These are phyloP conservation scores for Myripristis jacobus DNA, from an alignment of 2,797 vertebrate genomes.

Conservation along the genomic window DNA sequence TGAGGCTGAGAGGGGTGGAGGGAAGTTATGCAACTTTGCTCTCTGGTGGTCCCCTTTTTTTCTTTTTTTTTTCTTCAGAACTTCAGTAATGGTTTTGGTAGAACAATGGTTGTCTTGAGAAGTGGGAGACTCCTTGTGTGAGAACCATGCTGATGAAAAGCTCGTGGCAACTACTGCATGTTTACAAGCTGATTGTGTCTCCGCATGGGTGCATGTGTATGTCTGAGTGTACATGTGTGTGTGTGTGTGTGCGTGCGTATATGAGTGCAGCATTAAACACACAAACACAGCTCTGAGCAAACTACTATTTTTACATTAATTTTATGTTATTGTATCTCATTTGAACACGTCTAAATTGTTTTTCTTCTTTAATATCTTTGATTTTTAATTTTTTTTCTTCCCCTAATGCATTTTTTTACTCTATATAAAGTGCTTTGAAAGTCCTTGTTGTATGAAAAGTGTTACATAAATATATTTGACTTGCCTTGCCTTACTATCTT, in stretches of 20 bases:
- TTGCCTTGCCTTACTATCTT: no score
- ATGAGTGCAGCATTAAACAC: neutral
- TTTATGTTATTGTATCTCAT: no score
- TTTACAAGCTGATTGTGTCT: slow-evolving; percentile 2
- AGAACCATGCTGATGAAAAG: slow-evolving; percentile 33
- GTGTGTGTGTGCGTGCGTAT: slow-evolving; percentile 14
- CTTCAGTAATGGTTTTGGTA: slow-evolving; percentile 22
- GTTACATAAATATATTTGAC: no score
- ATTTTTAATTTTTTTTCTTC: no score
- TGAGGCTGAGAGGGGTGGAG: slow-evolving; percentile 8
- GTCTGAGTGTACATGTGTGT: slow-evolving; percentile 12
- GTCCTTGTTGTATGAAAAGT: no score
- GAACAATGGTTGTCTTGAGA: slow-evolving; percentile 52
- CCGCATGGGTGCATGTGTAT: slow-evolving; percentile 4
- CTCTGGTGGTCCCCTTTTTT: slow-evolving; percentile 39
- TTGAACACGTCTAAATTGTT: no score
- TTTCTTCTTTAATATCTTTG: no score
- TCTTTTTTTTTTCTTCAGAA: neutral
- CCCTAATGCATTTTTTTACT: no score
- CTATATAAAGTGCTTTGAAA: no score
- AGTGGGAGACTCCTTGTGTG: slow-evolving; percentile 7
- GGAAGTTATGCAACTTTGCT: slow-evolving; percentile 55
- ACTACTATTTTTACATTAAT: no score
- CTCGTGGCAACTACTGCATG: slow-evolving; percentile 16
- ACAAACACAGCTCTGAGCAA: no score